These are phyloP conservation scores for Protonibea diacanthus DNA, from an alignment of 2,797 vertebrate species.

Conservation along the genomic window DNA sequence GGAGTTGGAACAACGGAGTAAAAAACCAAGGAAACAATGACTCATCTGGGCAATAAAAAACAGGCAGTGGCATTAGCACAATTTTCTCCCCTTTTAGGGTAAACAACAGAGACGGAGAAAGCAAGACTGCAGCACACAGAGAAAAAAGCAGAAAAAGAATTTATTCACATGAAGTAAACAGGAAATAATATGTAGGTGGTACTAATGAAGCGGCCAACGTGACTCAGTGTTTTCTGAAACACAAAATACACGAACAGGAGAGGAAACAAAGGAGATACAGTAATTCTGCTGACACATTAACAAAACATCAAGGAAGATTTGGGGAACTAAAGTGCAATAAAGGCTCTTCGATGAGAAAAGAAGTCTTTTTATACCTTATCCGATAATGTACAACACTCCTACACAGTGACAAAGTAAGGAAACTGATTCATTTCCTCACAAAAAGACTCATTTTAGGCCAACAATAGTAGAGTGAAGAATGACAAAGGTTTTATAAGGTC, in stretches of 20 bases:
- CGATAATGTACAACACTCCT: neutral
- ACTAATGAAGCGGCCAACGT: neutral
- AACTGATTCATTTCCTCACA: constrained; percentile 26
- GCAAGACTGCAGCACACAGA: too few species aligned
- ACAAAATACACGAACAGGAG: neutral
- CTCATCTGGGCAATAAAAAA: constrained; percentile 38
- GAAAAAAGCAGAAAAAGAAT: neutral
- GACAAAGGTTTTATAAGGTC: constrained; percentile 4
- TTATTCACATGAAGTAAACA: constrained; percentile 10
- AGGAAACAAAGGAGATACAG: neutral
- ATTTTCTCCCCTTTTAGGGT: constrained; percentile 3
- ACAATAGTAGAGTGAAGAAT: neutral
- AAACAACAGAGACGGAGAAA: neutral
- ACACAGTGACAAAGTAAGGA: constrained; percentile 24
- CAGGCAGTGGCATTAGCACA: neutral
- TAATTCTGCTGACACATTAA: neutral
- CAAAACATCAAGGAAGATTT: neutral
- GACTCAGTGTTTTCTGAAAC: neutral
- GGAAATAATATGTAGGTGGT: constrained; percentile 8
- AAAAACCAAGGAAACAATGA: constrained; percentile 36
- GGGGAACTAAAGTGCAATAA: neutral
- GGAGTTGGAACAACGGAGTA: neutral
- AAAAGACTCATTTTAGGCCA: constrained; percentile 5
- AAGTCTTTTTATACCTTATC: neutral
- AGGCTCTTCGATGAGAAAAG: neutral